phyloP scores from a whole-genome alignment of 2,888 invertebrate genomes.

The Leucoma salicis region DNA sequence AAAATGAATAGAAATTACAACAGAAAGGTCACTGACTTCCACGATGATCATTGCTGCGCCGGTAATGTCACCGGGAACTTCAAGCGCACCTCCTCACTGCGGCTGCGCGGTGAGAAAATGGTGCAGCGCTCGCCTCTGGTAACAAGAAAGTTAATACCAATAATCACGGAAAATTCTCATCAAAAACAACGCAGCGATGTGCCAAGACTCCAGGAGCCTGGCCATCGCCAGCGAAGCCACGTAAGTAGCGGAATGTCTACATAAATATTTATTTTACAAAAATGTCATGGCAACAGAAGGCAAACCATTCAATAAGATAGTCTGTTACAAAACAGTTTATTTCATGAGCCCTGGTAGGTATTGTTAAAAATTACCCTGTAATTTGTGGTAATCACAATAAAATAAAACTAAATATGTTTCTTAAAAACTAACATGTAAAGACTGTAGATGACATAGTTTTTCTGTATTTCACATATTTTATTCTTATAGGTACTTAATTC shows the following conservation, averaged over 20 bases:
- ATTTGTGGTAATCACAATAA: too few relatives aligned
- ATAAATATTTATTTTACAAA: slow-evolving; percentile 13
- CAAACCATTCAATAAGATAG: slow-evolving; percentile 34
- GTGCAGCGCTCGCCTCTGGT: slow-evolving; percentile 78
- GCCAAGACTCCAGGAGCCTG: slow-evolving; percentile 66
- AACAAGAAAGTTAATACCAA: slow-evolving; percentile 79
- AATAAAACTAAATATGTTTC: too few relatives aligned
- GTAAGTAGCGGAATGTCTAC: slow-evolving; percentile 60
- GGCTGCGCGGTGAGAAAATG: slow-evolving; percentile 85
- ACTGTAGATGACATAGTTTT: too few relatives aligned
- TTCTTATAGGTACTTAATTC: too few relatives aligned
- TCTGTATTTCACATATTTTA: too few relatives aligned
- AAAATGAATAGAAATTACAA: slow-evolving; percentile 73
- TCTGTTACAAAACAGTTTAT: too few relatives aligned
- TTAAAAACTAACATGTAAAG: too few relatives aligned
- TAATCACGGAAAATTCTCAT: slow-evolving; percentile 84
- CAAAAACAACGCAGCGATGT: slow-evolving; percentile 74
- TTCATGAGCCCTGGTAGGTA: too few relatives aligned
- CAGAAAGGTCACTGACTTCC: slow-evolving; percentile 68
- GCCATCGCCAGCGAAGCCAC: slow-evolving; percentile 81
- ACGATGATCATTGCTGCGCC: slow-evolving; percentile 78
- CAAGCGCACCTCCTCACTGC: slow-evolving; percentile 85
- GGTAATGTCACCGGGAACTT: slow-evolving; percentile 79
- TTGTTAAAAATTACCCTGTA: too few relatives aligned
- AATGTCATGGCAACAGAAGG: slow-evolving; percentile 45